Base-by-base conservation (phyloP, 2,797 vertebrate species). In the Helicolenus hilgendorfi region DNA sequence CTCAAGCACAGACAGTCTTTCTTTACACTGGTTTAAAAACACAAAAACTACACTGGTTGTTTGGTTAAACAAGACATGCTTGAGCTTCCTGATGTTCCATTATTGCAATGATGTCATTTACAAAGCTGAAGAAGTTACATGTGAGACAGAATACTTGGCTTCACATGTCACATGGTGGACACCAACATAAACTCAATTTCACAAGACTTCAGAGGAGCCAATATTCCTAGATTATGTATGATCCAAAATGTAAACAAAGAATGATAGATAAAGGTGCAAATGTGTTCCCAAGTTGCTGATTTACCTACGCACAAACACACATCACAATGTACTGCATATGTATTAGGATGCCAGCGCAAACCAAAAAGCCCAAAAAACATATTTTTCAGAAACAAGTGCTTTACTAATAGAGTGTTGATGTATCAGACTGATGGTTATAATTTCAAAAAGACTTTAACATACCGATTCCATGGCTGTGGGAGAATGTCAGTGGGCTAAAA, bases 401-500 rank as follows among this genome's bases (percentile, higher is more conserved):
- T 64, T 4, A 14, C 45, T 27, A 41, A 77, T 2, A 79, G 62
- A 8, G 63, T 14, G 69, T 79, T 64, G 65, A 35, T 41, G 5
- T 31, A 82, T 64, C 56, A 79, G 81, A 55, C 24, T 53, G 24
- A 73, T 68, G 35, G 22, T 59, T 55, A 56, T 9, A 73, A 60
- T 82, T 76, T 58, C 0, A 45, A 70, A 55, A 80, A 83, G 5
- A 81, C 41, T 7, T 89, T 33, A 91, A 97, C 96, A 95, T 97
- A 98, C 98, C 97, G 98, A 98, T 98, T 98, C 98, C 98, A 98
- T 98, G 97, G 95, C 94, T 96, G 97, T 95, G 95, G 94, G 95
- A 96, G 95, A 96, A 95, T 92, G 93, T 92, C 91, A 93, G 96
- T 95, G 93, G 92, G 94, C 94, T 97, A 97, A 97, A 97, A 97